Base-by-base conservation (phyloP, 1,140 invertebrate species). In the Phortica variegata region DNA sequence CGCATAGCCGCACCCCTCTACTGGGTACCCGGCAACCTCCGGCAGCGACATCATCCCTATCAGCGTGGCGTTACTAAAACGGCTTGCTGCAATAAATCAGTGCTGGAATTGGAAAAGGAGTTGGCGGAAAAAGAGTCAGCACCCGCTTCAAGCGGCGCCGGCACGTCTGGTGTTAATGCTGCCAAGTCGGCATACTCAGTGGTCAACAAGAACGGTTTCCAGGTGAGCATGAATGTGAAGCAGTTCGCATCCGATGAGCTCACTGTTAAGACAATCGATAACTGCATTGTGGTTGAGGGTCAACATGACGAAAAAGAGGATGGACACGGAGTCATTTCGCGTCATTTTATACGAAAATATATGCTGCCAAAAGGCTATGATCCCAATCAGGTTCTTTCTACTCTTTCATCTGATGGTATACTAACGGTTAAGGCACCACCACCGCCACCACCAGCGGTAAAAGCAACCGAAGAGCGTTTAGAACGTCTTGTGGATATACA, bases 221-320 rank as follows among this genome's bases (percentile, higher is more conserved):
- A 84, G 61, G 82, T 86, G 50, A 81, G 82, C 56, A 76, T 89
- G 62, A 86, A 89, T 60, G 81, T 89, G 2, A 79, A 86, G 43
- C 83, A 88, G 39, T 88, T 83, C 76, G 79, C 82, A 19, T 87
- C 89, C 0, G 83, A 90, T 44, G 89, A 92, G 75, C 83, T 92
- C 19, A 83, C 79, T 16, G 87, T 91, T 0, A 90, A 88, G 70
- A 86, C 86, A 9, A 79, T 85, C 9, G 86, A 88, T 52, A 83
- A 85, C 20, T 81, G 79, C 43, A 79, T 89, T 4, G 79, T 87
- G 6, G 79, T 90, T 5, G 80, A 85, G 71, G 87, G 82, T 0
- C 86, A 86, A 65, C 87, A 89, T 56, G 85, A 88, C 52, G 84
- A 88, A 56, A 84, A 81, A 49, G 60, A 80, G 48, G 86, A 88